A percentile compares a stretch with the other conserved stretches of the same genome.
Conservation (phyloP, 2,888 invertebrate species). For the Ormia ochracea region DNA sequence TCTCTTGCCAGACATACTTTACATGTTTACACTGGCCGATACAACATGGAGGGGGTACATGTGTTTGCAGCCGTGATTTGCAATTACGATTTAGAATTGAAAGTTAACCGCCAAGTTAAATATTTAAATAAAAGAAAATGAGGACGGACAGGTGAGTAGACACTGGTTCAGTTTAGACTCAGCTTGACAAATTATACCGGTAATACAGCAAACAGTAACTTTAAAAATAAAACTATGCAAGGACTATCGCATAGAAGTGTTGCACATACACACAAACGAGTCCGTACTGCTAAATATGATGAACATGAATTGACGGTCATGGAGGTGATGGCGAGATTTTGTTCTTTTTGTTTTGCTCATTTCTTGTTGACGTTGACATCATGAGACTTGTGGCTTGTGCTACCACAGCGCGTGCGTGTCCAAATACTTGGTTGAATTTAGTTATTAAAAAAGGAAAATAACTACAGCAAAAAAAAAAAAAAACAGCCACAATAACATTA, state of each 20-base stretch:
- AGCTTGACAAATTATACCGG: constrained; percentile 53
- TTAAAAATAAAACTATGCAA: background rate
- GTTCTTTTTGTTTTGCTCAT: background rate
- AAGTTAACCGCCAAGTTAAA: constrained; percentile 52
- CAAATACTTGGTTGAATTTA: constrained; percentile 37
- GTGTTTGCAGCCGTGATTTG: constrained; percentile 25
- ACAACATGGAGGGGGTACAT: background rate
- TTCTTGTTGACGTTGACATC: constrained; percentile 17
- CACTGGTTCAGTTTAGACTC: constrained; percentile 6
- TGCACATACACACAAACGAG: background rate
- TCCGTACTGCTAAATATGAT: constrained; percentile 3
- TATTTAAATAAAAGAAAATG: constrained; percentile 8
- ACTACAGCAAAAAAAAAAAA: constrained; percentile 20
- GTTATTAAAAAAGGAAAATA: too few relatives aligned
- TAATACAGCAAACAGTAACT: constrained; percentile 49
- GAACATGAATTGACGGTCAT: constrained; percentile 39
- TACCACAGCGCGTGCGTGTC: constrained; percentile 51
- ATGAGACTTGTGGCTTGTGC: constrained; percentile 60
- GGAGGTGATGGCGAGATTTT: constrained; percentile 40
- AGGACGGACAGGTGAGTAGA: background rate
- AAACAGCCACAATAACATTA: constrained; percentile 3
- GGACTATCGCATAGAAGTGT: background rate
- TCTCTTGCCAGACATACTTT: constrained; percentile 24
- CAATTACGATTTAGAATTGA: constrained; percentile 38
- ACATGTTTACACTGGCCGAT: too few relatives aligned